A percentile compares a stretch with the other conserved stretches of the same genome.
Conservation (phyloP, 2,888 invertebrate genomes). For the Orthonevra nobilis region DNA sequence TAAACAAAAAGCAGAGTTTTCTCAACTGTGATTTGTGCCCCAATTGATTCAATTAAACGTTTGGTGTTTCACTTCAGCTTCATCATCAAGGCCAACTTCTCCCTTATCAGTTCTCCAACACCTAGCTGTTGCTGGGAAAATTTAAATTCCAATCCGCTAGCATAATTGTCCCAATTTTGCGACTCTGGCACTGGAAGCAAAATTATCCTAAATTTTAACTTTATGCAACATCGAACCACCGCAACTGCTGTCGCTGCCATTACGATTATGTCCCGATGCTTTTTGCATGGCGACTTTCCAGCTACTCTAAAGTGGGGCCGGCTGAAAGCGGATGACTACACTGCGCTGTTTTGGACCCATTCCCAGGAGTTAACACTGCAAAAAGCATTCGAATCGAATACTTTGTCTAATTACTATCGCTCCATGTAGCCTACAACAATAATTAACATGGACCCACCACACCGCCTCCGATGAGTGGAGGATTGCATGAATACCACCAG, state of each 20-base stretch:
- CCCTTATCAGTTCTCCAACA: too few species aligned
- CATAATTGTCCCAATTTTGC: slow-evolving; percentile 49
- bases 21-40: neutral
- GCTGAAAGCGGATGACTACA: neutral
- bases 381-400: slow-evolving; percentile 62
- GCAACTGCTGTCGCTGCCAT: slow-evolving; percentile 25
- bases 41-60: neutral
- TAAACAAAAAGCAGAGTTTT: too few species aligned
- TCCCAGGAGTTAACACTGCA: slow-evolving; percentile 51
- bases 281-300: slow-evolving; percentile 54
- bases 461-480: slow-evolving; percentile 4
- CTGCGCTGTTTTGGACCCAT: neutral
- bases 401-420: slow-evolving; percentile 66
- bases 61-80: too few species aligned
- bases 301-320: slow-evolving; percentile 5
- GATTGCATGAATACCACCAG: neutral
- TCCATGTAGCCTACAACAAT: slow-evolving; percentile 64
- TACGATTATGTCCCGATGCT: slow-evolving; percentile 53
- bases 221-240: slow-evolving; percentile 20
- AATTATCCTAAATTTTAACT: slow-evolving; percentile 41
- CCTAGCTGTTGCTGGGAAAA: too few species aligned
- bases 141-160: slow-evolving; percentile 30
- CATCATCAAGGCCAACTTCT: too few species aligned
- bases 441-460: slow-evolving; percentile 60
- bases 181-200: slow-evolving; percentile 3